Evolutionary conservation across 2,113 vertebrate genomes (phyloP).

Genomic region (Xiphophorus couchianus): DNA sequence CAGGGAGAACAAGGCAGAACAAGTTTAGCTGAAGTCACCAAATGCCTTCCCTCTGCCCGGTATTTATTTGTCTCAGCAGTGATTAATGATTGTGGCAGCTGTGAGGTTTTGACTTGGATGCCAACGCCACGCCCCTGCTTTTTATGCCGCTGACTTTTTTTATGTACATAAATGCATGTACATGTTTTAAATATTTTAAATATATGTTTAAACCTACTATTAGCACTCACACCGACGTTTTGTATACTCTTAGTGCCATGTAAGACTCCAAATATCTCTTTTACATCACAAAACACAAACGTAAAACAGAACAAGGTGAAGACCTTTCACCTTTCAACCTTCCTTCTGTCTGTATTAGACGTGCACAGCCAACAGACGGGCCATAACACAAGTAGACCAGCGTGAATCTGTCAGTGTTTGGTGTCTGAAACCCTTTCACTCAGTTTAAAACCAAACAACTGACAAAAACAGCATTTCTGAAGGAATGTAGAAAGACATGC

Average conservation of each 20-base stretch:
- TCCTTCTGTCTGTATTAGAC: slow-evolving; percentile 46
- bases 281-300: neutral
- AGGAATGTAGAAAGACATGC: slow-evolving; percentile 45
- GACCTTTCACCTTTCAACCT: slow-evolving; percentile 47
- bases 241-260: neutral
- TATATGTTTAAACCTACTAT: neutral
- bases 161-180: neutral
- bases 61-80: slow-evolving; percentile 63
- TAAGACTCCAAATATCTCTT: neutral
- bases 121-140: neutral
- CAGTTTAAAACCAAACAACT: slow-evolving; percentile 35
- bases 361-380: slow-evolving; percentile 31
- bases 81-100: slow-evolving; percentile 57
- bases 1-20: slow-evolving; percentile 39
- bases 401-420: neutral
- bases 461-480: slow-evolving; percentile 19
- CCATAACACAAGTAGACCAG: slow-evolving; percentile 13
- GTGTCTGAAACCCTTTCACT: slow-evolving; percentile 15
- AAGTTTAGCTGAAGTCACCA: slow-evolving; percentile 27
- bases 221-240: neutral
- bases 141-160: neutral
- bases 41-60: slow-evolving; percentile 32
- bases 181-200: neutral
- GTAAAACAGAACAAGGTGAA: slow-evolving; percentile 23
- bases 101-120: slow-evolving; percentile 27